Base-by-base conservation (phyloP, 2,888 invertebrate genomes). In the Lepidocyrtoides sp. region DNA sequence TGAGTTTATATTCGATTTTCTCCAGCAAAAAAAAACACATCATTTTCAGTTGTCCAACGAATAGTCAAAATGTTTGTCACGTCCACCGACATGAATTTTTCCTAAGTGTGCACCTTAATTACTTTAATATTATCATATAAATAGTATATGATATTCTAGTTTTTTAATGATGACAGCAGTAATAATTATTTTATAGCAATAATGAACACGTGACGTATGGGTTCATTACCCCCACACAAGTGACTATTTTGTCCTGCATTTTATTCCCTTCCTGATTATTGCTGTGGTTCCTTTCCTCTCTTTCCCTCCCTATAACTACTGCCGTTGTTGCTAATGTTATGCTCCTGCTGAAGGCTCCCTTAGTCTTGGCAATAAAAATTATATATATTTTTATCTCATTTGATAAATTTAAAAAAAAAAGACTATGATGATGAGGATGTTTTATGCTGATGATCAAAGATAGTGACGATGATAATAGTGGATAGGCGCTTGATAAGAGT, bases 151-250 rank as follows among this genome's bases (percentile, higher is more conserved):
- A n/a, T n/a, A n/a, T n/a, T n/a, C n/a, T n/a, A 36, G 7, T 36
- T 36, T 2, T 7, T 36, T 4, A 36, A 36, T 36, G 36, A 36
- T 36, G 36, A 36, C 36, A 7, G 7, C 7, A 36, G 7, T 36
- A 36, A 36, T 36, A 36, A 57, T 57, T 10, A 57, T 23, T 32
- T 17, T 51, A 36, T 29, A 54, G 48, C 29, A 69, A 69, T 69
- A 0, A 12, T 57, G 36, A 79, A 32, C 29, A 79, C 79, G 57
- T 79, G 57, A 48, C 63, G 77, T 17, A 10, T 48, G 60, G 86
- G 86, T 86, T 86, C 86, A 86, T 86, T 77, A 86, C 75, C 86
- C 77, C 41, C 32, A 20, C 69, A 20, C 69, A 36, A 36, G 69
- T 41, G n/a, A 44, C 75, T 48, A 48, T 79, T 79, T 79, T 57